Base-by-base conservation (phyloP, 2,113 vertebrate species). In the Tachuris rubrigastra region DNA sequence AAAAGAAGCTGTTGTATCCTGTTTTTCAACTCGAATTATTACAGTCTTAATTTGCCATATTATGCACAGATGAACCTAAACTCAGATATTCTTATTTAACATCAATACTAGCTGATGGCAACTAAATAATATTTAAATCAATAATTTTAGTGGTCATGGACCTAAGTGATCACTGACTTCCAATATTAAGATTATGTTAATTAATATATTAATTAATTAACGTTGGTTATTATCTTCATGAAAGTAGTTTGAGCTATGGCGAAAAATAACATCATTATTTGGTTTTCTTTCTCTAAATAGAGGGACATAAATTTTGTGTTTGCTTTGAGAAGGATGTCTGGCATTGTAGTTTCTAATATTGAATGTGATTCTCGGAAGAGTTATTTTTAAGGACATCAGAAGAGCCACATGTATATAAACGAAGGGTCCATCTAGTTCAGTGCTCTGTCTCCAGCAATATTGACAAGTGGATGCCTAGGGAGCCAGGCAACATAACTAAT, bases 1-100 rank as follows among this genome's bases (percentile, higher is more conserved):
- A 75, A 86, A 93, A 91, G 84, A 83, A 91, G 81, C 72, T 85
- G 55, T 76, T 96, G 67, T 65, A 35, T 90, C 65, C 77, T 66
- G 75, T 0, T 90, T 94, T 92, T 90, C 49, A 58, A 60, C 44
- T 83, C 15, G 33, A 62, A 53, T 91, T 92, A 82, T 66, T 87
- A 50, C 14, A 62, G 72, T 69, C 81, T 82, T 79, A 76, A 91
- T 92, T 96, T 95, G 52, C 53, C 78, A 31, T 73, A 47, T 76
- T 81, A 52, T 21, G 1, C 74, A 71, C 73, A 89, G 47, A 90
- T 3, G 14, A 95, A 81, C 35, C 31, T 85, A 27, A 49, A 95
- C 35, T 80, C 69, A n/a, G 53, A 17, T 68, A 65, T 85, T 81
- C 53, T 56, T 81, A 52, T 55, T 90, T 37, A 89, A 65, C 47